Base-by-base conservation (phyloP, 2,113 vertebrate species). In the Tetrax tetrax region DNA sequence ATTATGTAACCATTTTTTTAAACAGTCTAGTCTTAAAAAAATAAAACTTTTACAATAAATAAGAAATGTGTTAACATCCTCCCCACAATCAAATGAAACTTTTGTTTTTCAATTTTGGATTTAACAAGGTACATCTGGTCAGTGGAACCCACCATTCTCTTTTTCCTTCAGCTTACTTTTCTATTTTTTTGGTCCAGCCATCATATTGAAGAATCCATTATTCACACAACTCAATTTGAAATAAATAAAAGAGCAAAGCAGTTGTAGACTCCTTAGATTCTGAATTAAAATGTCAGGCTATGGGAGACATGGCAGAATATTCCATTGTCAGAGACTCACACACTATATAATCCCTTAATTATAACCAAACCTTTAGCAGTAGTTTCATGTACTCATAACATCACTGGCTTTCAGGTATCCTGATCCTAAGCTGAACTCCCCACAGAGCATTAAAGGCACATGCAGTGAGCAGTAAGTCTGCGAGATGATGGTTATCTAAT, bases 321-420 rank as follows among this genome's bases (percentile, higher is more conserved):
- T 82, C 61, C 31, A 72, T 68, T 95, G 77, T 88, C 65, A 87
- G 69, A 84, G 48, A 96, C 83, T 60, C 53, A 75, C 25, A 56
- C 37, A 35, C 45, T 84, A 35, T 57, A 87, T 75, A 87, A 87
- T 88, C 68, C 64, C 56, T 51, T 71, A 86, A 89, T 96, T 93
- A 88, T 94, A 97, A 86, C 72, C 83, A 95, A 96, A 95, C 41
- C 48, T 87, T 95, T 84, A 95, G 75, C 57, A 61, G 71, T 80
- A 88, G 63, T 92, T 96, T 93, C 83, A 83, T 69, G 51, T 66
- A 51, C 86, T 94, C 64, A 70, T 41, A 89, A 70, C 78, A 91
- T 77, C 65, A 27, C 47, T 71, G 80, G 41, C 75, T 96, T 92
- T 91, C 89, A 92, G 94, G 87, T 94, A 64, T 59, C 70, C 47